Evolutionary conservation across 2,113 vertebrate species (phyloP).

Genomic region (Condylura cristata): DNA sequence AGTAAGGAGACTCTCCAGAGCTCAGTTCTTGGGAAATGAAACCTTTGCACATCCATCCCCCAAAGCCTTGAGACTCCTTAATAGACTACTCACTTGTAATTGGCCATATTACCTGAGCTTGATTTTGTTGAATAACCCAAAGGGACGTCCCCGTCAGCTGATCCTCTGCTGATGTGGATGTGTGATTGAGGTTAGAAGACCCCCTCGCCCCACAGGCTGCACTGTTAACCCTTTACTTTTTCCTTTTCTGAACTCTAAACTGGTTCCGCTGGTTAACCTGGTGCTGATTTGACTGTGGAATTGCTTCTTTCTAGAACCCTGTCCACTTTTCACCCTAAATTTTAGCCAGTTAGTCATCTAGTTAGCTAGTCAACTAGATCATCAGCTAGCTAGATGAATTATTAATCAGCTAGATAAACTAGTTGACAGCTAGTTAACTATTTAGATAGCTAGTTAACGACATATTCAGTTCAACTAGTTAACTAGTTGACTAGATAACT

Average conservation of each 20-base stretch:
- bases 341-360: not conserved
- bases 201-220: not conserved
- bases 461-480: not conserved
- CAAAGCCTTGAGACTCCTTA: not conserved
- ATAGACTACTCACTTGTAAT: fast-evolving
- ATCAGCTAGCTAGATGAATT: no score
- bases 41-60: not conserved
- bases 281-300: not conserved
- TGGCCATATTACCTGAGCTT: not conserved
- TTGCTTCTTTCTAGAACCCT: not conserved
- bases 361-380: no score
- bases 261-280: not conserved
- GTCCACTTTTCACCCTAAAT: not conserved
- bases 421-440: not conserved
- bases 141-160: not conserved
- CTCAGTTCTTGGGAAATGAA: not conserved
- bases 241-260: no score
- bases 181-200: not conserved
- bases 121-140: not conserved
- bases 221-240: not conserved
- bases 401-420: no score
- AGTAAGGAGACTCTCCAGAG: not conserved
- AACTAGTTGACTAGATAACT: no score
- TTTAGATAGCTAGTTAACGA: no score
- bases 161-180: not conserved